Base-by-base conservation (phyloP, 1,140 invertebrate genomes). In the Physella acuta region DNA sequence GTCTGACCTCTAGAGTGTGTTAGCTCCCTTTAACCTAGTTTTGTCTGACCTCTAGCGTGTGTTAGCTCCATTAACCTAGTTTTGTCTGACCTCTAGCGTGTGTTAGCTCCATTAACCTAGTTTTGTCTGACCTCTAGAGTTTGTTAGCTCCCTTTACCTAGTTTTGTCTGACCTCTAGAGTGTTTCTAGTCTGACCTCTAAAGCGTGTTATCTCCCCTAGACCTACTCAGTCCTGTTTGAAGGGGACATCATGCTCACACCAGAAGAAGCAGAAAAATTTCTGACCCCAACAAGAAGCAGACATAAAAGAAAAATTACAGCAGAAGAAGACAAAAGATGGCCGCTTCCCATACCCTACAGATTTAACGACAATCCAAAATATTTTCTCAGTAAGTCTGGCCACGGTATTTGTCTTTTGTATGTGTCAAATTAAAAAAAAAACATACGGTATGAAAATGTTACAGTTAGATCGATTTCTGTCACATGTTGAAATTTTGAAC, bases 341-440 rank as follows among this genome's bases (percentile, higher is more conserved):
- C 49, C 61, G 30, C 37, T 74, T 4, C 73, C 73, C 24, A 74
- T 74, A 20, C 73, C 73, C 5, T 74, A 72, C 68, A 44, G 68
- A 56, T 74, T 74, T 56, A 70, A 70, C 61, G 33, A 56, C 2
- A 56, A 49, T 16, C 53, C 33, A 14, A 44, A 71, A 30, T 70
- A 66, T 31, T 56, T 52, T 20, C 60, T 71, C 30, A 63, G 70
- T 74, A 52, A 53, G 73, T 71, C 8, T 16, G 16, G n/a, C 20
- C n/a, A n/a, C n/a, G n/a, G n/a, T n/a, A n/a, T n/a, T n/a, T n/a
- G n/a, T n/a, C n/a, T n/a, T n/a, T n/a, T n/a, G n/a, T n/a, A n/a
- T n/a, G n/a, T n/a, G n/a, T n/a, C n/a, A n/a, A n/a, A n/a, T n/a
- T n/a, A n/a, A n/a, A n/a, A n/a, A n/a, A n/a, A n/a, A n/a, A n/a